These are phyloP conservation scores for Chaetodon trifascialis DNA, from an alignment of 2,113 vertebrate genomes.

Conservation along the genomic window DNA sequence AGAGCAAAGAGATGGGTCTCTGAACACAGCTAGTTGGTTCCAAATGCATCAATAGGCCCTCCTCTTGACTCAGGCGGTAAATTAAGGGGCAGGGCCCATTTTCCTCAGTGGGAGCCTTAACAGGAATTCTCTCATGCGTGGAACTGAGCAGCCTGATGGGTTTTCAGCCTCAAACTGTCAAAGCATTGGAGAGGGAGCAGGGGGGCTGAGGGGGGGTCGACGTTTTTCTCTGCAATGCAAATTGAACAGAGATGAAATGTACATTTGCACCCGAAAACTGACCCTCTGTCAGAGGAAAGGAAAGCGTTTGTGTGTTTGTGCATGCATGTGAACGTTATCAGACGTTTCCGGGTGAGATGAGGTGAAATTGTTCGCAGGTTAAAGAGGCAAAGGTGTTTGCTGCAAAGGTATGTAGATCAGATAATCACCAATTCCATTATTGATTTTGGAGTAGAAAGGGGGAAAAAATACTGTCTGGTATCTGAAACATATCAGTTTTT, in stretches of 20 bases:
- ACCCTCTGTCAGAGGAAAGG: neutral
- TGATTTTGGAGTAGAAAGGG: neutral
- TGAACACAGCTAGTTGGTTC: conserved; percentile 66
- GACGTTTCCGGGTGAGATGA: conserved; percentile 34
- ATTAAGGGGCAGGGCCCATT: conserved; percentile 75
- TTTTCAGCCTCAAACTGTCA: conserved; percentile 67
- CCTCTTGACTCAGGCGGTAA: conserved; percentile 67
- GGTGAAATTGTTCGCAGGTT: conserved; percentile 7
- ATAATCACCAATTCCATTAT: conserved; percentile 23
- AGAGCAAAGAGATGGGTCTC: conserved; percentile 36
- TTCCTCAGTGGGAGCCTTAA: conserved; percentile 72
- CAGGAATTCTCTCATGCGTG: conserved; percentile 74
- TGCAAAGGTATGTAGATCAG: conserved; percentile 18
- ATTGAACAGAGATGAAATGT: conserved; percentile 35
- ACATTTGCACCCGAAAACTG: conserved; percentile 16
- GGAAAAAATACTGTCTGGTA: no score
- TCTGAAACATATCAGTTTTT: neutral
- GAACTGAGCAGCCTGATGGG: conserved; percentile 68
- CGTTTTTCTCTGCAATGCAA: conserved; percentile 40
- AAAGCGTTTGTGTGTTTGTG: neutral
- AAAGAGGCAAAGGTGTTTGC: neutral
- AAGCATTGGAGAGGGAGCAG: conserved; percentile 4
- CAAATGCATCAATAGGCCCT: conserved; percentile 63
- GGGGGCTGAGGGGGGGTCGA: neutral
- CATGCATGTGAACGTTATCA: conserved; percentile 1